These are phyloP conservation scores for Isaurus tuberculatus DNA, from an alignment of 92 coral and sea anemone species.

Conservation along the genomic window DNA sequence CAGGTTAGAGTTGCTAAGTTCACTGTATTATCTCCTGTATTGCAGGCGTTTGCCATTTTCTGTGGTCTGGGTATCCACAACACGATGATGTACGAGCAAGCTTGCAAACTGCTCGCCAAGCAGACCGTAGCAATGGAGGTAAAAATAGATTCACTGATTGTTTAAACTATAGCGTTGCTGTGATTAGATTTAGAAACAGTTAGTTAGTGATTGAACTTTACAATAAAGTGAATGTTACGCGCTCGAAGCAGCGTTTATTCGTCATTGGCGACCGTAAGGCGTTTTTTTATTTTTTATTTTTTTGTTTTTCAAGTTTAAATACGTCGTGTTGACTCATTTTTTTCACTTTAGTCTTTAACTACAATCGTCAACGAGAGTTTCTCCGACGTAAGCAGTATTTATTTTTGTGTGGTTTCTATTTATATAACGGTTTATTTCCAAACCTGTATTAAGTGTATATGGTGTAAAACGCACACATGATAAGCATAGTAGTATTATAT, in stretches of 20 bases:
- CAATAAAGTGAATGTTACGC: too few species aligned
- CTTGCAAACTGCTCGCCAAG: conserved; percentile 86
- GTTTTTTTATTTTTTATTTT: too few species aligned
- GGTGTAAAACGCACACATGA: neutral
- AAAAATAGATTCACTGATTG: neutral
- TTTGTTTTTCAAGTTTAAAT: too few species aligned
- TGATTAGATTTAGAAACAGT: neutral
- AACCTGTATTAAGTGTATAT: neutral
- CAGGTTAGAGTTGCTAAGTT: neutral
- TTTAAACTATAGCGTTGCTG: neutral
- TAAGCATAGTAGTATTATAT: neutral
- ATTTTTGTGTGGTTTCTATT: too few species aligned
- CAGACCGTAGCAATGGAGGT: conserved; percentile 99
- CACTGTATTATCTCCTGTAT: neutral
- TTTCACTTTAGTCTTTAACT: too few species aligned
- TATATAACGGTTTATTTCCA: too few species aligned
- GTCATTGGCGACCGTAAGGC: too few species aligned
- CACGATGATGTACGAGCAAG: conserved; percentile 88
- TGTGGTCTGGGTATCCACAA: conserved; percentile 97
- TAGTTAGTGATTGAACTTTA: neutral
- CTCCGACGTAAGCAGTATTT: too few species aligned
- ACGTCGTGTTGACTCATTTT: too few species aligned
- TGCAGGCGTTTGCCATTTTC: conserved; percentile 94
- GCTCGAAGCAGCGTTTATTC: too few species aligned
- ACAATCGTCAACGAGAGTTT: too few species aligned